phyloP scores from a whole-genome alignment of 2,113 vertebrate species.

The Panurus biarmicus region DNA sequence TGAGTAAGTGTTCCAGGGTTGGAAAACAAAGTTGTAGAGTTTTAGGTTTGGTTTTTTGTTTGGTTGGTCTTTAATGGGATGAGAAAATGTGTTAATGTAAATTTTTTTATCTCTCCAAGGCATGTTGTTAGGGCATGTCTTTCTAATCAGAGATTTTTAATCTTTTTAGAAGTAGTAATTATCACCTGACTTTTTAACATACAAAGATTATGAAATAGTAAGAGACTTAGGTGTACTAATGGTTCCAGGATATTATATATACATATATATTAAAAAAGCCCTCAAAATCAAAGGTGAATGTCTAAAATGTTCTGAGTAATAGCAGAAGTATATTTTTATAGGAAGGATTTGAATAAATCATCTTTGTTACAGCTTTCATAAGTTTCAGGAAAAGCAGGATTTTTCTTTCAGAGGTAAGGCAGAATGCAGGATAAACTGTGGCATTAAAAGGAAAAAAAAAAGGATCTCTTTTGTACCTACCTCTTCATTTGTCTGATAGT shows the following conservation, averaged over 20 bases:
- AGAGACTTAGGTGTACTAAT: neutral
- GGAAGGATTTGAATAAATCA: neutral
- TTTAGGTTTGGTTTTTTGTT: neutral
- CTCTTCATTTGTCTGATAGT: neutral
- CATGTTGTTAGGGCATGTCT: neutral
- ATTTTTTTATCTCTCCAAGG: neutral
- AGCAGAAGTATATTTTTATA: neutral
- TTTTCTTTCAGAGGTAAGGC: neutral
- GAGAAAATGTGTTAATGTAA: neutral
- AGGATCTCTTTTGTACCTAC: neutral
- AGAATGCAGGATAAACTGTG: neutral
- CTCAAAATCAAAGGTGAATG: neutral
- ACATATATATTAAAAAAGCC: neutral
- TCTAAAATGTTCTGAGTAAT: neutral
- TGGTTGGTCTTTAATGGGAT: neutral
- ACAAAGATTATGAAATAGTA: neutral
- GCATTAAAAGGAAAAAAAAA: neutral
- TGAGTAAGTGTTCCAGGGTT: neutral
- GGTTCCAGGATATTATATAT: neutral
- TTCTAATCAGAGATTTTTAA: neutral
- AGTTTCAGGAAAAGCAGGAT: neutral
- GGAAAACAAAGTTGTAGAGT: neutral
- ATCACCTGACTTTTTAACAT: neutral
- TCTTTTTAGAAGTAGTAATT: neutral
- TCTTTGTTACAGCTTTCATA: neutral